phyloP scores from a whole-genome alignment of 1,140 invertebrate species.

The Atta colombica region DNA sequence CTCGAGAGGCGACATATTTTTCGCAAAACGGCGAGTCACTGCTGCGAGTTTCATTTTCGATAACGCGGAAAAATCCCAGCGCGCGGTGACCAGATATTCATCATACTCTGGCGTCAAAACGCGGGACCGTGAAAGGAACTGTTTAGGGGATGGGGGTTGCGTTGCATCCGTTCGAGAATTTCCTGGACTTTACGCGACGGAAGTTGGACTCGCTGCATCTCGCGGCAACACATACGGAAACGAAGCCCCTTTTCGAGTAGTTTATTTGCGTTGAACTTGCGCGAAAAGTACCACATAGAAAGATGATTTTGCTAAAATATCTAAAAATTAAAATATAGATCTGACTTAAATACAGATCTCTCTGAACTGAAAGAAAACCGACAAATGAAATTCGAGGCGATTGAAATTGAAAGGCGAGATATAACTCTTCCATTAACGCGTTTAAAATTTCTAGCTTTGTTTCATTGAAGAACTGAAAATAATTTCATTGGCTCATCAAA shows the following conservation, averaged over 20 bases:
- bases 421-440: no score
- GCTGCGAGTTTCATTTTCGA: conserved; percentile 2
- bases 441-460: no score
- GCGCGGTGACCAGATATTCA: conserved; percentile 3
- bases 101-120: neutral
- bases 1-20: conserved; percentile 33
- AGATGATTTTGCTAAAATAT: no score
- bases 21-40: neutral
- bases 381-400: no score
- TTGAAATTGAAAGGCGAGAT: no score
- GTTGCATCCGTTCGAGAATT: conserved; percentile 21
- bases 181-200: conserved; percentile 25
- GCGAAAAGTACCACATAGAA: neutral
- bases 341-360: no score
- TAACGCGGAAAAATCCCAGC: conserved; percentile 26
- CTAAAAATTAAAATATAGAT: no score
- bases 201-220: conserved; percentile 4
- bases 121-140: neutral
- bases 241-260: neutral
- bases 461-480: no score
- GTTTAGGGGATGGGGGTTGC: neutral
- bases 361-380: no score
- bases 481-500: no score
- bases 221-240: neutral
- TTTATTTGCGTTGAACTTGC: neutral